Base-by-base conservation (phyloP, 2,113 vertebrate species). In the Bufo gargarizans region DNA sequence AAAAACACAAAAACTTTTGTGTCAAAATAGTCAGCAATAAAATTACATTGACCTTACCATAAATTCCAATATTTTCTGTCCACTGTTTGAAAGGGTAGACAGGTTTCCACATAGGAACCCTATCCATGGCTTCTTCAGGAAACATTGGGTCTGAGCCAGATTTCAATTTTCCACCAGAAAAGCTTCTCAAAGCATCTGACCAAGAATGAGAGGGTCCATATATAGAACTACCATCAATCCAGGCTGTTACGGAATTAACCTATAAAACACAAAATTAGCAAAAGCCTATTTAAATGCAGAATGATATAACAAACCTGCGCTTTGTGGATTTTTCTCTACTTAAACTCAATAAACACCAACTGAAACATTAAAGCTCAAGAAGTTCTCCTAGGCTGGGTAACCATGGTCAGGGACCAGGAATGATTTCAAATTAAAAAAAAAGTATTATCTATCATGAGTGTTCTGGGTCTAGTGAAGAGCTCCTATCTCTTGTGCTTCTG, bases 191-290 rank as follows among this genome's bases (percentile, higher is more conserved):
- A 14, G 94, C 92, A 91, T 96, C 96, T 11, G 92, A 94, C 95
- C 94, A 96, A 45, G 96, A 96, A 49, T 92, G 90, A 79, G 95
- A 95, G 0, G 92, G 91, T 2, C 96, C 96, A 53, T 96, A 96
- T 59, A 96, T 96, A 80, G 96, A 96, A 93, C 95, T 96, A 69
- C 96, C 96, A 85, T 96, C 96, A 5, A 96, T 94, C 96, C 96
- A 96, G 0, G 96, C 91, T 3, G 96, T 95, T 86, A 94, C 95
- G 12, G 92, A 89, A 90, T 96, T 96, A 14, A 96, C 88, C 96
- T 96, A 88, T 67, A 63, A 89, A 50, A 72, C 3, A 74, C 17
- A 83, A 84, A 71, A 61, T 13, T 16, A 81, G 20, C 20, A 3
- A 4, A 19, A 20, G 17, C 45, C 45, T 56, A 56, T 58, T 14